A percentile compares a stretch with the other conserved stretches of the same genome.
Evolutionary conservation across 1,140 invertebrate genomes (phyloP).

Genomic region (Drosophila gunungcola): DNA sequence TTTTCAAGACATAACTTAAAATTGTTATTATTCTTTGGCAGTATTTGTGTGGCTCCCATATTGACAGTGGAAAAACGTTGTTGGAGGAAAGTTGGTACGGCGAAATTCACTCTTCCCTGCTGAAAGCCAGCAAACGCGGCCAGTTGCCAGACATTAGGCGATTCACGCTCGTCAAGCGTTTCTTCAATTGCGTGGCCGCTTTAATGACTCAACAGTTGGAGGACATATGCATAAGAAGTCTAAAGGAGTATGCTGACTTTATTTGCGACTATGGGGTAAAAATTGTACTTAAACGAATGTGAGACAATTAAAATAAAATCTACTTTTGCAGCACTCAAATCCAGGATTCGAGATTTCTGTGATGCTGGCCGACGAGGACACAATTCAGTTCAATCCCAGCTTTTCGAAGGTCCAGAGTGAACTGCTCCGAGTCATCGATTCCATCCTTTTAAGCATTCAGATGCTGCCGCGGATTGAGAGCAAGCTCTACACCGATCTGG

Average conservation of each 20-base stretch:
- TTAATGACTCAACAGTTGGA: constrained; percentile 95
- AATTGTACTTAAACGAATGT: not conserved
- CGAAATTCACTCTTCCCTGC: constrained; percentile 88
- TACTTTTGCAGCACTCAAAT: constrained; percentile 87
- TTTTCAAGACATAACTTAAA: constrained; percentile 17
- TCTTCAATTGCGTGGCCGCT: constrained; percentile 93
- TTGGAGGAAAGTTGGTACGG: constrained; percentile 88
- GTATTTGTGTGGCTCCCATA: constrained; percentile 85
- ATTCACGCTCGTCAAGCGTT: constrained; percentile 88
- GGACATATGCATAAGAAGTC: constrained; percentile 91
- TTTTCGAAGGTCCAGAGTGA: constrained; percentile 90
- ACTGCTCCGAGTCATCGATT: constrained; percentile 90
- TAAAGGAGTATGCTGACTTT: constrained; percentile 91
- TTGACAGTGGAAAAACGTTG: constrained; percentile 86
- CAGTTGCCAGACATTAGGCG: constrained; percentile 89
- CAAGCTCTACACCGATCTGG: constrained; percentile 75
- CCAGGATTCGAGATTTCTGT: constrained; percentile 91
- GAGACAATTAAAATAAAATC: not conserved
- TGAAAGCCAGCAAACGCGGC: constrained; percentile 90
- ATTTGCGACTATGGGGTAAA: constrained; percentile 90
- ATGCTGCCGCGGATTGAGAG: constrained; percentile 90
- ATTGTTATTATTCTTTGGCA: constrained; percentile 70
- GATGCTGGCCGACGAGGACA: constrained; percentile 87
- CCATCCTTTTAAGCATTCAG: constrained; percentile 89
- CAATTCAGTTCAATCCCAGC: constrained; percentile 91